Conservation (phyloP, 2,888 invertebrate species). For the Apotomis betuletana region DNA sequence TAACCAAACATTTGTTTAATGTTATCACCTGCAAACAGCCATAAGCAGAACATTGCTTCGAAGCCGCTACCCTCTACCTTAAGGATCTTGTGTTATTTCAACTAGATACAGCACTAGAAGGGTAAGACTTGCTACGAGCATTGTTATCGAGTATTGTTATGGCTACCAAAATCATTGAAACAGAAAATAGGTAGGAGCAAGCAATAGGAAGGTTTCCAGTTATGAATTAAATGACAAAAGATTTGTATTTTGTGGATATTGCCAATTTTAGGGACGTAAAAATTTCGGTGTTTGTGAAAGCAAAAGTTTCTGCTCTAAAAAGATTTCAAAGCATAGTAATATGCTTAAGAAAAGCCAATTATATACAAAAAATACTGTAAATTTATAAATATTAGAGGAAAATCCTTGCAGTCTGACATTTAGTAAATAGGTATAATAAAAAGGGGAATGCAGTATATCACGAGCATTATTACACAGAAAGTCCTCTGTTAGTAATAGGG, state of each 20-base stretch:
- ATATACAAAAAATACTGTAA: neutral
- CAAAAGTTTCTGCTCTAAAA: neutral
- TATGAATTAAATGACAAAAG: too few species aligned
- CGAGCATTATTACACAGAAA: neutral
- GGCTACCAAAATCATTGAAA: neutral
- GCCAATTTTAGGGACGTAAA: neutral
- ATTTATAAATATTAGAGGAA: neutral
- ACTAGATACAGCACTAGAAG: conserved; percentile 30
- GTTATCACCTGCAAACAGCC: conserved; percentile 82
- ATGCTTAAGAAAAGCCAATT: neutral
- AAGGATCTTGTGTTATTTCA: neutral
- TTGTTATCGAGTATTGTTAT: neutral
- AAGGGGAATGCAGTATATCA: neutral
- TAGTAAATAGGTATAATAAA: conserved; percentile 1
- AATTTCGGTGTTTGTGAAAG: neutral
- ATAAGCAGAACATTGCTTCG: conserved; percentile 74
- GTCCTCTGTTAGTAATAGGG: conserved; percentile 14
- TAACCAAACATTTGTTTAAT: conserved; percentile 82
- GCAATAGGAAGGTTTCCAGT: neutral
- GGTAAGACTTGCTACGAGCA: conserved; percentile 11
- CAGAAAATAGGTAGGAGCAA: neutral
- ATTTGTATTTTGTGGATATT: neutral
- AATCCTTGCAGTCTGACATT: neutral
- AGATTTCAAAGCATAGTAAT: neutral
- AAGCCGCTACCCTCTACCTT: conserved; percentile 67